These are phyloP conservation scores for Athene noctua DNA, from an alignment of 2,113 vertebrate genomes.

Conservation along the genomic window DNA sequence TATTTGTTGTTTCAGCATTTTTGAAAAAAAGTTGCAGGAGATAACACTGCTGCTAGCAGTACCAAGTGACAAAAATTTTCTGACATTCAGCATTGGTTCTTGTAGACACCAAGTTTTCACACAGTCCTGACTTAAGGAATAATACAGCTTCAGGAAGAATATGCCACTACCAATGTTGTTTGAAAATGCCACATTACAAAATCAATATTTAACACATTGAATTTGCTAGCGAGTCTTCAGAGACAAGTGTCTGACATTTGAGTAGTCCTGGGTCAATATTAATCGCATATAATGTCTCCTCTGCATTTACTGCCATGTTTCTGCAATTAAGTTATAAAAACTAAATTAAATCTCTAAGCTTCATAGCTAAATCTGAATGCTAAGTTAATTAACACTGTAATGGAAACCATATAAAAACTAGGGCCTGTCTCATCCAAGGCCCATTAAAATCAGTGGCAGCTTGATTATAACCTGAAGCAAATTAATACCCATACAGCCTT, in stretches of 20 bases:
- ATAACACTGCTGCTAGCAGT: neutral
- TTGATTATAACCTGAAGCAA: conserved; percentile 30
- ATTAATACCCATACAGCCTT: neutral
- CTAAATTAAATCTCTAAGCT: conserved; percentile 8
- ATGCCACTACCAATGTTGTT: neutral
- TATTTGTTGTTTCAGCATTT: neutral
- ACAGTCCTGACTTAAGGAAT: neutral
- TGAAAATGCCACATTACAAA: neutral
- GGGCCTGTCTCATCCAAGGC: neutral
- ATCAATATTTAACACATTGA: conserved; percentile 8
- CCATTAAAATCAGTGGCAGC: conserved; percentile 32
- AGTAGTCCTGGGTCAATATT: conserved; percentile 18
- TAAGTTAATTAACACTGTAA: conserved; percentile 50
- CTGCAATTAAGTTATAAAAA: conserved; percentile 43
- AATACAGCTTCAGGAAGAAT: neutral
- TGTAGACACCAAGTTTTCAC: neutral
- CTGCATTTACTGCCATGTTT: conserved; percentile 5
- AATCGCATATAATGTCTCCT: conserved; percentile 22
- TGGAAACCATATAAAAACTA: neutral
- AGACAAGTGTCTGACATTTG: conserved; percentile 17
- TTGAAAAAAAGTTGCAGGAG: neutral
- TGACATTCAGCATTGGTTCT: neutral
- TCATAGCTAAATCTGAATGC: conserved; percentile 20
- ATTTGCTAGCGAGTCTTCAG: conserved; percentile 10
- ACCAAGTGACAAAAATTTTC: neutral